Conservation (phyloP, 2,113 vertebrate genomes). For the Vimba vimba region DNA sequence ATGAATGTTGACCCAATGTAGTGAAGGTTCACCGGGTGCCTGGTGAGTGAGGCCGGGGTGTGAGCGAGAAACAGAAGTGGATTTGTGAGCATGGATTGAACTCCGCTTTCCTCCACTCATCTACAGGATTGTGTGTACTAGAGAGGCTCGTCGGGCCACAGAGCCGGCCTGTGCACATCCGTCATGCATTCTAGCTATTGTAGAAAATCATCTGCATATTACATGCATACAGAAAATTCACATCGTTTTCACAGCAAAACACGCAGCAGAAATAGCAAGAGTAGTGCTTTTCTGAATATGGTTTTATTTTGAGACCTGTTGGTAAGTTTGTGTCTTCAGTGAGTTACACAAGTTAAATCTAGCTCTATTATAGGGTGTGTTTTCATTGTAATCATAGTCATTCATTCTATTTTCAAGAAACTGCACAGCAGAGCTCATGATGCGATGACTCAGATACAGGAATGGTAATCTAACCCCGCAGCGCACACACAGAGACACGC, state of each 20-base stretch:
- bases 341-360: not conserved
- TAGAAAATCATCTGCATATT: not conserved
- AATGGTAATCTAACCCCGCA: conserved; percentile 51
- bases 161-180: not conserved
- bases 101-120: not conserved
- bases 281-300: not conserved
- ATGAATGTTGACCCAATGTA: not conserved
- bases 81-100: not conserved
- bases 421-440: conserved; percentile 50
- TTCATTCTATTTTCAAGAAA: conserved; percentile 34
- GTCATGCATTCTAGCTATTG: not conserved
- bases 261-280: not conserved
- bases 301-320: not conserved
- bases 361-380: not conserved
- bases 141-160: no score
- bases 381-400: conserved; percentile 17
- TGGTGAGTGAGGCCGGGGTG: not conserved
- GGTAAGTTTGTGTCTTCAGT: not conserved
- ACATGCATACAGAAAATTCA: not conserved
- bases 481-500: conserved; percentile 39
- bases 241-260: not conserved
- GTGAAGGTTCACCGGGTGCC: not conserved
- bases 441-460: conserved; percentile 53
- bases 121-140: not conserved
- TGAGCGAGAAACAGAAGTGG: not conserved